phyloP scores from a whole-genome alignment of 2,888 invertebrate genomes.

The Eurytoma californica region DNA sequence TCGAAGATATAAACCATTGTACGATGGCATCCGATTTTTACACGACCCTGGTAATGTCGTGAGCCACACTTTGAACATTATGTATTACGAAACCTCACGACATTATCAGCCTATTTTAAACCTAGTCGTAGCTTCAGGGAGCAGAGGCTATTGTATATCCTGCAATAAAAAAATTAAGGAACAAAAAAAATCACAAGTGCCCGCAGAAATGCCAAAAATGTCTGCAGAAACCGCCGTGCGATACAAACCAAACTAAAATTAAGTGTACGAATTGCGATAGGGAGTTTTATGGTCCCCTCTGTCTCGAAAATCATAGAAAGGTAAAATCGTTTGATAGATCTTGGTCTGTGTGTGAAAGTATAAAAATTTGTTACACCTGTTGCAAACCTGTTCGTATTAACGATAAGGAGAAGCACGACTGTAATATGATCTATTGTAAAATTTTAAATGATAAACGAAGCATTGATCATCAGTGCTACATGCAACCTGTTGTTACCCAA shows the following conservation, averaged over 20 bases:
- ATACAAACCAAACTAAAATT: not conserved
- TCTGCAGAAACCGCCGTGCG: not conserved
- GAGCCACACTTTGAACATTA: not conserved
- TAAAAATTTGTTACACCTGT: too few species aligned
- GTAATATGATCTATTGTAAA: too few species aligned
- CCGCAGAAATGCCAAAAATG: not conserved
- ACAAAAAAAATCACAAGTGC: not conserved
- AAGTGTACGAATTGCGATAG: not conserved
- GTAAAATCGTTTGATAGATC: too few species aligned
- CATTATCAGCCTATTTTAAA: conserved; percentile 11
- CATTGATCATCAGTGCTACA: too few species aligned
- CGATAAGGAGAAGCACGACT: too few species aligned
- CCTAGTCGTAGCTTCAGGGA: not conserved
- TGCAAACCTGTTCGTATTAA: too few species aligned
- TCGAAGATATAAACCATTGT: not conserved
- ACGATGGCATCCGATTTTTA: not conserved
- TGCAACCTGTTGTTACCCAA: too few species aligned
- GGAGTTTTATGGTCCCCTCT: too few species aligned
- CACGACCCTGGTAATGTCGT: not conserved
- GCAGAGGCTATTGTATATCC: not conserved
- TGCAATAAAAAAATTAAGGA: not conserved
- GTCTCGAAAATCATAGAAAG: too few species aligned
- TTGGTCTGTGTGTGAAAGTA: too few species aligned
- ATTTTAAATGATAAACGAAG: too few species aligned
- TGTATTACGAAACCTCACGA: not conserved